Conservation (phyloP, 2,113 vertebrate genomes). For the Phoxinus phoxinus region DNA sequence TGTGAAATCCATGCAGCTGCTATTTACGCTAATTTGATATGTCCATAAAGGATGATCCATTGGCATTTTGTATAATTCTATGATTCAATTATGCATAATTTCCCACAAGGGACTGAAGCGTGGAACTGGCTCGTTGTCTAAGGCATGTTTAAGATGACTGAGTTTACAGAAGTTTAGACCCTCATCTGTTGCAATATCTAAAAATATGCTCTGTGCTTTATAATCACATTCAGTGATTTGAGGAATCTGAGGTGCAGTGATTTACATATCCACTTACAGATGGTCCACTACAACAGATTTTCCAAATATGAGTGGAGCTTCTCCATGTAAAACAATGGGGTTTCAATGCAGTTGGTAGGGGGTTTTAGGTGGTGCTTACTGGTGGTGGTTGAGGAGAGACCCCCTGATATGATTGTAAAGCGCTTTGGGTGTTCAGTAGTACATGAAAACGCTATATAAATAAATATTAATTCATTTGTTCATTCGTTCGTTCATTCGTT, state of each 20-base stretch:
- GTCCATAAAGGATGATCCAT: conserved; percentile 28
- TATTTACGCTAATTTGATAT: conserved; percentile 22
- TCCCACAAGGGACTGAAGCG: background rate
- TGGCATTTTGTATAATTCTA: background rate
- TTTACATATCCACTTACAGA: background rate
- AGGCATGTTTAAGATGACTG: background rate
- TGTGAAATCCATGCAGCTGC: background rate
- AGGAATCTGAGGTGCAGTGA: background rate
- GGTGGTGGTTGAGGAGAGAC: too few species aligned
- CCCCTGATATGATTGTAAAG: too few species aligned
- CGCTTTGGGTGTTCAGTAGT: too few species aligned
- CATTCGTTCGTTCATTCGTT: too few species aligned
- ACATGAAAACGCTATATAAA: too few species aligned
- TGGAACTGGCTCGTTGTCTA: conserved; percentile 6
- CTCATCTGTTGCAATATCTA: background rate
- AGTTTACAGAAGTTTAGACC: background rate
- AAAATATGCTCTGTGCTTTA: background rate
- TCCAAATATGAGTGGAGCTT: background rate
- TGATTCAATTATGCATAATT: conserved; percentile 32
- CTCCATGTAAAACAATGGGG: background rate
- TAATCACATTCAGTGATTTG: background rate
- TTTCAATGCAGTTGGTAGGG: background rate
- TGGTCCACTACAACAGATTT: background rate
- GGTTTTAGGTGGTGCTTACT: background rate
- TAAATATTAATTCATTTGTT: too few species aligned